Percentiles rank a stretch among this genome's conserved stretches.
Evolutionary conservation across 92 coral and sea anemone species (phyloP).

Genomic region (Galaxea fascicularis): DNA sequence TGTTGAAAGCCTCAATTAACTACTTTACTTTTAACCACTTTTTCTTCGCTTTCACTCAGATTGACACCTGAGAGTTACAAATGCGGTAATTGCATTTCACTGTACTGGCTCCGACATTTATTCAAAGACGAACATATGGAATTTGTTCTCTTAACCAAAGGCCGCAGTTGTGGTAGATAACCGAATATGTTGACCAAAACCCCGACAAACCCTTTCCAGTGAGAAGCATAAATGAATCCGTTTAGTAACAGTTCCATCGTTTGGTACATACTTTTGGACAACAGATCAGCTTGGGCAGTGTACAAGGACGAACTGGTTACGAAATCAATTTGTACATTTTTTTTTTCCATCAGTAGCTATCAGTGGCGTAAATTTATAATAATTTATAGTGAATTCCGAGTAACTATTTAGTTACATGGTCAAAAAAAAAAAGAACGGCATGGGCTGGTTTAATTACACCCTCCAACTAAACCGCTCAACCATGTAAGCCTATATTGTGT

Average conservation of each 20-base stretch:
- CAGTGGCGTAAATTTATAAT: too few species aligned
- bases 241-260: not conserved
- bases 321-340: not conserved
- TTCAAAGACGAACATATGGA: not conserved
- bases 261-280: too few species aligned
- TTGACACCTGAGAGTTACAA: slow-evolving; percentile 14
- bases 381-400: not conserved
- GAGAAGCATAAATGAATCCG: not conserved
- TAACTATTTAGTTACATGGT: not conserved
- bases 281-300: not conserved
- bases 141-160: too few species aligned
- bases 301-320: not conserved
- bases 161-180: not conserved
- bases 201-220: not conserved
- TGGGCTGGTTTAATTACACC: not conserved
- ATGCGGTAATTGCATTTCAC: not conserved
- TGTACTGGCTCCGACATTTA: not conserved
- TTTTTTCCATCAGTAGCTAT: not conserved
- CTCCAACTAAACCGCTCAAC: not conserved
- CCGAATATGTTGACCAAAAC: not conserved
- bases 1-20: slow-evolving; percentile 10
- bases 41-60: not conserved
- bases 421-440: not conserved
- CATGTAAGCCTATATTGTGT: not conserved
- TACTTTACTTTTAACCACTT: slow-evolving; percentile 2